These are phyloP conservation scores for Dromius quadrimaculatus DNA, from an alignment of 2,888 invertebrate species.

Conservation along the genomic window DNA sequence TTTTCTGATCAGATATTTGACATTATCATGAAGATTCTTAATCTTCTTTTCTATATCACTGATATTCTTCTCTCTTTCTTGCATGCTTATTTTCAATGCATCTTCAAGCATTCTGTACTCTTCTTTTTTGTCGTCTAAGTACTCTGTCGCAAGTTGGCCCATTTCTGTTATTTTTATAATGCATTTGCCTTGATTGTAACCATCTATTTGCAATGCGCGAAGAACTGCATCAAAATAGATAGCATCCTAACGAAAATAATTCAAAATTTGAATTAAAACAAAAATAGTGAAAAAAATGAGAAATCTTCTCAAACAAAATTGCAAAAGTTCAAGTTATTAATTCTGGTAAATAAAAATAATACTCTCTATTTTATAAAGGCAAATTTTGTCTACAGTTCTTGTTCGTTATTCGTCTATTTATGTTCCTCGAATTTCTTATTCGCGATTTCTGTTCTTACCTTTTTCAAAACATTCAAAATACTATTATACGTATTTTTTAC, in stretches of 20 bases:
- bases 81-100: constrained; percentile 72
- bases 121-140: constrained; percentile 70
- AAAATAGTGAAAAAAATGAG: too few relatives aligned
- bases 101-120: constrained; percentile 69
- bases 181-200: constrained; percentile 69
- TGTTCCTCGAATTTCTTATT: too few relatives aligned
- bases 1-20: constrained; percentile 37
- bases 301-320: too few relatives aligned
- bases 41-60: constrained; percentile 65
- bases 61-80: constrained; percentile 69
- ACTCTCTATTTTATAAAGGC: too few relatives aligned
- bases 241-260: constrained; percentile 66
- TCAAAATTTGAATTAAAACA: too few relatives aligned
- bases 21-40: constrained; percentile 58
- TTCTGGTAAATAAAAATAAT: too few relatives aligned
- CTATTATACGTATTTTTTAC: constrained; percentile 73
- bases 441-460: constrained; percentile 65
- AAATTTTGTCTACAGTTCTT: too few relatives aligned
- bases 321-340: too few relatives aligned
- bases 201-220: constrained; percentile 69
- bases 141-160: constrained; percentile 73
- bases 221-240: constrained; percentile 71
- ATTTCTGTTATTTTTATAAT: constrained; percentile 71
- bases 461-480: constrained; percentile 74
- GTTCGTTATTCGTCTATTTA: too few relatives aligned